phyloP scores from a whole-genome alignment of 2,113 vertebrate genomes.

The Saccopteryx bilineata region DNA sequence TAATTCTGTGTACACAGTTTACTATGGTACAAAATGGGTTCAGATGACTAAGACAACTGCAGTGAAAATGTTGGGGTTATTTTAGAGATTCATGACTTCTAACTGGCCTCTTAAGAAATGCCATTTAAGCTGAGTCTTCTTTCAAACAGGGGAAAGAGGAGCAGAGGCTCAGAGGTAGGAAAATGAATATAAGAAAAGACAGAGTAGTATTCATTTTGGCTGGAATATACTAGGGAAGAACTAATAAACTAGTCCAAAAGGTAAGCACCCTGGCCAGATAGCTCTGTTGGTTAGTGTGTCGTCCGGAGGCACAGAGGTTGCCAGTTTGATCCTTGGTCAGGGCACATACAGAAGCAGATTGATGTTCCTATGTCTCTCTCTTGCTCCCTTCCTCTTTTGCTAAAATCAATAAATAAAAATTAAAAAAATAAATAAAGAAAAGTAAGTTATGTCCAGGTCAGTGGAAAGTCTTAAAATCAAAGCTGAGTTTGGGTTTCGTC shows the following conservation, averaged over 20 bases:
- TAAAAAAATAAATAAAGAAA: no score
- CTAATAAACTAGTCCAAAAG: slow-evolving; percentile 22
- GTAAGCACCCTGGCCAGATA: background rate
- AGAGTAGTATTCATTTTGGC: background rate
- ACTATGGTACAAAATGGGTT: background rate
- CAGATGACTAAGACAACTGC: background rate
- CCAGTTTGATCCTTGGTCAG: no score
- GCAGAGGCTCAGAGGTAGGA: background rate
- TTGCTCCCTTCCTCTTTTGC: no score
- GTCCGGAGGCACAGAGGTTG: no score
- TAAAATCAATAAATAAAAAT: no score
- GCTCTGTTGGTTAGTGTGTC: no score
- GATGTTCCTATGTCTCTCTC: no score
- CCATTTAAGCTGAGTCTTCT: slow-evolving; percentile 12
- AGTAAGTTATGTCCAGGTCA: background rate
- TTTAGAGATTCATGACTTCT: background rate
- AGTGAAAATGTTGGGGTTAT: background rate
- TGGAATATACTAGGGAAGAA: background rate
- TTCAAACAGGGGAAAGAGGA: background rate
- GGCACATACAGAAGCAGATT: no score
- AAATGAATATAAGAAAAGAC: slow-evolving; percentile 7
- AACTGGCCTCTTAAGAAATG: slow-evolving; percentile 17
- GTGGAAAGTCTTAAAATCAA: background rate
- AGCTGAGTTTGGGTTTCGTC: slow-evolving; percentile 33
- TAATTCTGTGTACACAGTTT: background rate